A percentile compares a stretch with the other conserved stretches of the same genome.
Evolutionary conservation across 2,888 invertebrate species (phyloP).

Genomic region (Macaria liturata): DNA sequence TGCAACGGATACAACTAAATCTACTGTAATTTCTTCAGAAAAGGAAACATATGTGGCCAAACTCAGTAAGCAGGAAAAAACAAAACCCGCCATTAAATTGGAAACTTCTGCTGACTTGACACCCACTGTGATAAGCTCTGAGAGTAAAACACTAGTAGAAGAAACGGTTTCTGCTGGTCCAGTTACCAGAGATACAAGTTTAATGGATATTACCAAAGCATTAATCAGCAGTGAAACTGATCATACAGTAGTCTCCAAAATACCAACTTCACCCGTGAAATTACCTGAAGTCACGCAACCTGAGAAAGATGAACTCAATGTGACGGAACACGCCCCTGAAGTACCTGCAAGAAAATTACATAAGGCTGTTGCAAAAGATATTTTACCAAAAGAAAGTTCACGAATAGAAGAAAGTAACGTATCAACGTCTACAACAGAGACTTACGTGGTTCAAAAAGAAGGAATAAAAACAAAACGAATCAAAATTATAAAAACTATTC

Average conservation of each 20-base stretch:
- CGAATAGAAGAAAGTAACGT: conserved; percentile 1
- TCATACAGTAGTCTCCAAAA: conserved; percentile 39
- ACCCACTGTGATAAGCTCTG: background rate
- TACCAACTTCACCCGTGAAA: conserved; percentile 31
- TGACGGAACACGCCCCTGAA: background rate
- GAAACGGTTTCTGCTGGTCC: background rate
- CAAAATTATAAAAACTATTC: conserved; percentile 87
- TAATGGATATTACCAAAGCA: background rate
- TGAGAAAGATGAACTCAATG: background rate
- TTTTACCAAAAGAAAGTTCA: background rate
- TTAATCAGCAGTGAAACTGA: conserved; percentile 35
- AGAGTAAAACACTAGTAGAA: too few species aligned
- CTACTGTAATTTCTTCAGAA: background rate
- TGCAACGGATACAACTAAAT: background rate
- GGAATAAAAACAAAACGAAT: conserved; percentile 60
- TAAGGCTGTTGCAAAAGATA: background rate
- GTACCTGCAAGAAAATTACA: background rate
- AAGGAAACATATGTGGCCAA: conserved; percentile 1
- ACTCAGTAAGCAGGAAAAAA: background rate
- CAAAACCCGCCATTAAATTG: background rate
- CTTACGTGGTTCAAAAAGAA: conserved; percentile 54
- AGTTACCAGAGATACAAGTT: background rate
- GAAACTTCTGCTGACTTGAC: background rate
- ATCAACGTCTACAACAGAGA: conserved; percentile 37
- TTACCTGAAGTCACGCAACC: conserved; percentile 3